A percentile compares a stretch with the other conserved stretches of the same genome.
Evolutionary conservation across 2,113 vertebrate genomes (phyloP).

Genomic region (Thermophis baileyi): DNA sequence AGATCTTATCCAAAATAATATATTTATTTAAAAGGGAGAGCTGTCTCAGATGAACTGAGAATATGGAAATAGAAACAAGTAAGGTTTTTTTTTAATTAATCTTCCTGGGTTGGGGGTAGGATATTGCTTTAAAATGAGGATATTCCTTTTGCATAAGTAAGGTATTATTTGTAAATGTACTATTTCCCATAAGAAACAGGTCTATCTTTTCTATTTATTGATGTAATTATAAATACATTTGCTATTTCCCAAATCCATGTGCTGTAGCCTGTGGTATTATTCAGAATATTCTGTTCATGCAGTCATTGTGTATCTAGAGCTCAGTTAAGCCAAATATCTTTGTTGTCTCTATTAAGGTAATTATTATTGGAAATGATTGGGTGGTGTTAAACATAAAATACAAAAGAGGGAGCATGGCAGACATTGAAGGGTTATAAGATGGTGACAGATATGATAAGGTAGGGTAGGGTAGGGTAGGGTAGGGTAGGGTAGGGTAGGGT

Average conservation of each 20-base stretch:
- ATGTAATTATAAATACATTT: conserved; percentile 71
- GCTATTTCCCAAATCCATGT: conserved; percentile 65
- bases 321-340: conserved; percentile 33
- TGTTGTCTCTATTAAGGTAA: conserved; percentile 42
- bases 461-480: background rate
- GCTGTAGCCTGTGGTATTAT: conserved; percentile 40
- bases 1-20: background rate
- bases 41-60: background rate
- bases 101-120: background rate
- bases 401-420: background rate
- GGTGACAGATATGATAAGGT: background rate
- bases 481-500: rapidly evolving
- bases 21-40: background rate
- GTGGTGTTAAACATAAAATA: conserved; percentile 4
- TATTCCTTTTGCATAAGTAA: background rate
- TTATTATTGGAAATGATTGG: conserved; percentile 19
- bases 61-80: background rate
- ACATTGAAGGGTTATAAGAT: background rate
- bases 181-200: conserved; percentile 65
- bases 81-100: background rate
- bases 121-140: background rate
- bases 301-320: conserved; percentile 41
- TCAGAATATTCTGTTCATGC: conserved; percentile 54
- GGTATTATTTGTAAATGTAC: conserved; percentile 13
- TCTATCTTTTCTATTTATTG: conserved; percentile 62